A percentile compares a stretch with the other conserved stretches of the same genome.
Evolutionary conservation across 2,888 invertebrate genomes (phyloP).

Genomic region (Trichogramma dendrolimi): DNA sequence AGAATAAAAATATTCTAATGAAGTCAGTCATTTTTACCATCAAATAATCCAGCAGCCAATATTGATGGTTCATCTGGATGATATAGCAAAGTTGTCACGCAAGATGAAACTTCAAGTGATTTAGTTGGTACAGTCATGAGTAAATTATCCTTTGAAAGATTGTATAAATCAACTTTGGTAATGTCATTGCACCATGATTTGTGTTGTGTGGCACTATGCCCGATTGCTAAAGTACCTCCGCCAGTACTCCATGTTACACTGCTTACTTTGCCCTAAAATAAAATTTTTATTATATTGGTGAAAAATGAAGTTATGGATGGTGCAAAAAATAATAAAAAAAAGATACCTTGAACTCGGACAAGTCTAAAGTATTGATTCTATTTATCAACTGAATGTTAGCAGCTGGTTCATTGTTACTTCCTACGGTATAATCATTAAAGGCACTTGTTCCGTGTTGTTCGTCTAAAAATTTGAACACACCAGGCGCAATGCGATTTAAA

Average conservation of each 20-base stretch:
- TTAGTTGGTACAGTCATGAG: constrained; percentile 36
- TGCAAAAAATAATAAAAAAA: not conserved
- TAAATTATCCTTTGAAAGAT: constrained; percentile 40
- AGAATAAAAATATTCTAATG: constrained; percentile 6
- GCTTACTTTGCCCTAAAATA: constrained; percentile 44
- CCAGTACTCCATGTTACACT: constrained; percentile 45
- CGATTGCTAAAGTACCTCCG: constrained; percentile 45
- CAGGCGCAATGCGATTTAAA: constrained; percentile 44
- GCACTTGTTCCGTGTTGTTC: constrained; percentile 43
- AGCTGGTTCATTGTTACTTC: constrained; percentile 32
- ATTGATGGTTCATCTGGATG: constrained; percentile 55
- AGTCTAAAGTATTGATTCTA: constrained; percentile 36
- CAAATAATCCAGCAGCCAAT: constrained; percentile 52
- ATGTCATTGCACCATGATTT: constrained; percentile 47
- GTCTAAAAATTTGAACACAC: constrained; percentile 44
- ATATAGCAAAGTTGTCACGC: constrained; percentile 52
- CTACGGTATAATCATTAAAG: constrained; percentile 44
- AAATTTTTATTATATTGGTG: constrained; percentile 3
- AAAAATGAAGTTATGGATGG: not conserved
- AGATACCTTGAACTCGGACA: constrained; percentile 37
- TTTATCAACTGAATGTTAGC: constrained; percentile 37
- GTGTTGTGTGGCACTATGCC: constrained; percentile 40
- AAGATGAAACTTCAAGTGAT: constrained; percentile 47
- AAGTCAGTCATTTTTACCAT: constrained; percentile 36
- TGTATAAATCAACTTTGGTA: constrained; percentile 44